Base-by-base conservation (phyloP, 2,888 invertebrate species). In the Alviniconcha strummeri region DNA sequence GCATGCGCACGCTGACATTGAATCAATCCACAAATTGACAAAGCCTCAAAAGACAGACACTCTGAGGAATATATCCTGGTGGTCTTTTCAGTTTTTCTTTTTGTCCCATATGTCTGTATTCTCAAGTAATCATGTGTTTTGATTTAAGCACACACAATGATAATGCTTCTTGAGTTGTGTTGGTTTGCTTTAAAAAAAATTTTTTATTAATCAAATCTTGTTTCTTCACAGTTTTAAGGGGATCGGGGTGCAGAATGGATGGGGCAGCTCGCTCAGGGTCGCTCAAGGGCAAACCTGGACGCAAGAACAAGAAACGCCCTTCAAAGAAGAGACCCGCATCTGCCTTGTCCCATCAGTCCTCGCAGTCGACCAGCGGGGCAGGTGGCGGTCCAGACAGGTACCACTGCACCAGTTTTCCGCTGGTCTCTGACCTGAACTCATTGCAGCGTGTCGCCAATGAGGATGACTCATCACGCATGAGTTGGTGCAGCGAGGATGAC, bases 381-480 rank as follows among this genome's bases (percentile, higher is more conserved):
- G 67, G 56, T 3, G 7, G n/a, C 19, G 71, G 57, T 17, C 80
- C 80, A 55, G 85, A 87, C 74, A 83, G 85, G 0, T 87, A 87
- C 82, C 87, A 85, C 67, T 76, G 86, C 56, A 88, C 89, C 80
- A 88, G 86, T 75, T 89, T 89, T 81, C 88, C 90, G 5, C 83
- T 89, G n/a, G 87, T 90, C 67, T 89, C 89, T 54, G 87, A 86
- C 78, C 84, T 85, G 19, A 57, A 82, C 52, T 69, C 84, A 13
- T 76, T 71, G 13, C 80, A 74, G 72, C 84, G 85, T 19, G 86
- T 85, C 15, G 69, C 75, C 13, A 54, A 79, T 17, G 80, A 86
- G 36, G 84, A 86, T 72, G 82, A 85, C 56, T 69, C 84, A 56
- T 83, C 86, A 56, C 84, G 85, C 67, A 85, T 84, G 69, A 84